Conservation (phyloP, 2,888 invertebrate species). For the Rhingia rostrata region DNA sequence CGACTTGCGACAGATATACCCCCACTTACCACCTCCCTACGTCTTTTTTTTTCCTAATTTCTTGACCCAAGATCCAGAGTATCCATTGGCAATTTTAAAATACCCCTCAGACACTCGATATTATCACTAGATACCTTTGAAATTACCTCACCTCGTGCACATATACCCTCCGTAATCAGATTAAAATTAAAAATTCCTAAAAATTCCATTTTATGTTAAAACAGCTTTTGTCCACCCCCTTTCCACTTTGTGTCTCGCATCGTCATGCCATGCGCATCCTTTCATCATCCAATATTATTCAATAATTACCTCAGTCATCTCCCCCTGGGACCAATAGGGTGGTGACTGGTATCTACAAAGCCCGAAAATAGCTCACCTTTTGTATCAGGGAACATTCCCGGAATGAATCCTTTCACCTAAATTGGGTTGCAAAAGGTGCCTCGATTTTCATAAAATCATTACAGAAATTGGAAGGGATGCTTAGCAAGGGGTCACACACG, state of each 20-base stretch:
- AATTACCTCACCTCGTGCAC: too few relatives aligned
- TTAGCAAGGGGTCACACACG: neutral
- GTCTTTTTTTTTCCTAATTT: too few relatives aligned
- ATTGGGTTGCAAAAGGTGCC: neutral
- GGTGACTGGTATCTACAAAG: neutral
- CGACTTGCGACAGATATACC: too few relatives aligned
- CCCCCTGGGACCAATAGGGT: too few relatives aligned
- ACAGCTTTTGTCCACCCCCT: too few relatives aligned
- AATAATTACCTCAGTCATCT: conserved; percentile 13
- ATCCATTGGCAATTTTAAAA: too few relatives aligned
- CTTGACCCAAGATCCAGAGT: too few relatives aligned
- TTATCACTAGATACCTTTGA: too few relatives aligned
- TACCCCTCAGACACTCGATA: too few relatives aligned
- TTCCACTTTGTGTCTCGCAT: too few relatives aligned
- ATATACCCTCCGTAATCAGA: conserved; percentile 18
- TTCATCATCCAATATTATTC: conserved; percentile 28
- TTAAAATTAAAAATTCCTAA: conserved; percentile 31
- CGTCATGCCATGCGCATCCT: neutral
- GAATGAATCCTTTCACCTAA: conserved; percentile 5
- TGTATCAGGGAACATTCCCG: neutral
- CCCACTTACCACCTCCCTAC: too few relatives aligned
- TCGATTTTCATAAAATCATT: conserved; percentile 47
- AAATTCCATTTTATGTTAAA: conserved; percentile 1
- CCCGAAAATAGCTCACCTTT: conserved; percentile 30
- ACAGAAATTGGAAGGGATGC: neutral